Evolutionary conservation across 2,888 invertebrate genomes (phyloP), one percentile per base, ranked within the genome.

Genomic region (Stenchaetothrips biformis): DNA sequence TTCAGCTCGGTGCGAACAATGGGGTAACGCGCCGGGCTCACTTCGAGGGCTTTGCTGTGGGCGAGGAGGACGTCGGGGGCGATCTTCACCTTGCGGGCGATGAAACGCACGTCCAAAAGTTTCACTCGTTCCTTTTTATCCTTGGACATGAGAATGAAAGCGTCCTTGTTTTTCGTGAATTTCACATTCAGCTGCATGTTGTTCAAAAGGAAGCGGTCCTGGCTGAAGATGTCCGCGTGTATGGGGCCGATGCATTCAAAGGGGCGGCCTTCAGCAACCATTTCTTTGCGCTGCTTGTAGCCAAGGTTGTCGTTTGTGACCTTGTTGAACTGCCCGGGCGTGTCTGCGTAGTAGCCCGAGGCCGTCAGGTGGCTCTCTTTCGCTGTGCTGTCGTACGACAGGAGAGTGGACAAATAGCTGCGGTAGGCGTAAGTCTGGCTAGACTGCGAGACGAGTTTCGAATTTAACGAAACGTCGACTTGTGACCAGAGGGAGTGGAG

Each of bases 61-160:
- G 83, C 83, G 4, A 85, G 37, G 25, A 84, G 48, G 4, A 85
- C 82, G 0, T 82, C 82, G 0, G 84, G 84, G 13, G 80, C 83
- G 21, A 84, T 82, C 25, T 83, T 83, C 0, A 81, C 81, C 7
- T 83, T 82, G 13, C 84, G 62, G 4, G 85, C 82, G 21, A 83
- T 80, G 16, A 85, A 81, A 48, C 83, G 81, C 11, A 82, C 83
- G 21, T 84, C 83, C 9, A 81, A 48, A 59, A 84, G 81, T 7
- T 82, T 8, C 83, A 78, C 79, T 82, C 83, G 49, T 59, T 81
- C 11, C 25, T 74, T 0, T n/a, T 21, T 8, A 78, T 78, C 37
- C 18, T 59, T 13, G 74, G 81, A 49, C 83, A 81, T 16, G 84
- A 77, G 27, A 81, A 74, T 81, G 82, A 83, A 18, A 79, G 48